phyloP scores from a whole-genome alignment of 23 tunicate genomes.

The Trididemnum clinides region DNA sequence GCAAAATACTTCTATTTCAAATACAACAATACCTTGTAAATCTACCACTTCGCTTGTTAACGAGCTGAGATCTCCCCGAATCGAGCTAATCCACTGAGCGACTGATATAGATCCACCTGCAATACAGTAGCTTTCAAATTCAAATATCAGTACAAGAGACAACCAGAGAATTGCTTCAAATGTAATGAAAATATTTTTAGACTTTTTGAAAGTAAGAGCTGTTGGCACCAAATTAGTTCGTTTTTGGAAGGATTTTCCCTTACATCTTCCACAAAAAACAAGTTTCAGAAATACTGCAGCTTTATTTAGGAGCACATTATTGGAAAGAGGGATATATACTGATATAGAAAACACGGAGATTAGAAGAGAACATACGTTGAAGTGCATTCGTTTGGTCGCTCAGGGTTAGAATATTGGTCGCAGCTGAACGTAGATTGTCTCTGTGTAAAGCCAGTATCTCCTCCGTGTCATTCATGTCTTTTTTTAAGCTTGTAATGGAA shows the following conservation, averaged over 20 bases:
- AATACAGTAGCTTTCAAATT: background rate
- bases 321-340: too few relatives aligned
- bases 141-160: background rate
- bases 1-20: too few relatives aligned
- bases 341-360: too few relatives aligned
- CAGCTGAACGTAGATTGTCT: constrained; percentile 27
- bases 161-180: too few relatives aligned
- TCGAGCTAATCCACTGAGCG: constrained; percentile 1
- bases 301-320: too few relatives aligned
- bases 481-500: background rate
- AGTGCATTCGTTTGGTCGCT: constrained; percentile 36
- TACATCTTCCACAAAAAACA: too few relatives aligned
- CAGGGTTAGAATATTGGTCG: constrained; percentile 8
- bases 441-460: constrained; percentile 5
- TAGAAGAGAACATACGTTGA: constrained; percentile 6
- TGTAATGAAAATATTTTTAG: too few relatives aligned
- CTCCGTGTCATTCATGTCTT: constrained; percentile 38
- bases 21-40: background rate
- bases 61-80: background rate
- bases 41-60: background rate
- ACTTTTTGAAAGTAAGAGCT: too few relatives aligned
- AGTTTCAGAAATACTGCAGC: too few relatives aligned
- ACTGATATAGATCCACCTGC: background rate
- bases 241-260: too few relatives aligned
- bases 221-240: too few relatives aligned